Evolutionary conservation across 2,113 vertebrate genomes (phyloP).

Genomic region (Pheucticus melanocephalus): DNA sequence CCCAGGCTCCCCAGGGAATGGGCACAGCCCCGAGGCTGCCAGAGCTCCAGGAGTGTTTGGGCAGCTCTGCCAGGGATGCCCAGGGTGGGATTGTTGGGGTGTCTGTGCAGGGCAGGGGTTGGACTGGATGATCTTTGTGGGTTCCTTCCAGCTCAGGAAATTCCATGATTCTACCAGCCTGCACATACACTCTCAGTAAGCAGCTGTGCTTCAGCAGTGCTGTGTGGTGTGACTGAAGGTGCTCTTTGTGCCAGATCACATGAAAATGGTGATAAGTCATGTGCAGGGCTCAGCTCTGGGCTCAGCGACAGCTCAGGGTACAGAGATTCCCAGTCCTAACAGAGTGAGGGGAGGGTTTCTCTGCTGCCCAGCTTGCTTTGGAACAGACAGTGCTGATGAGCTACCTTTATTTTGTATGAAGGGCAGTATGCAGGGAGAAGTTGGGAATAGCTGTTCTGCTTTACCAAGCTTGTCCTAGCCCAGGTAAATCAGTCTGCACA

Average conservation of each 20-base stretch:
- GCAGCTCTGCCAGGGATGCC: rapidly evolving
- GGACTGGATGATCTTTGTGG: neutral
- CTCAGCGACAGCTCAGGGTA: neutral
- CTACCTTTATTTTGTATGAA: neutral
- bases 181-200: neutral
- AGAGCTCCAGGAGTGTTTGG: neutral
- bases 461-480: neutral
- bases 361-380: neutral
- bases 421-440: neutral
- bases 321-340: neutral
- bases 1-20: neutral
- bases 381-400: neutral
- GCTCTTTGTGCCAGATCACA: neutral
- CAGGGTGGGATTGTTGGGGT: neutral
- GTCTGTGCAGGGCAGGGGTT: neutral
- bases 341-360: neutral
- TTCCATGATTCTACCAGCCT: neutral
- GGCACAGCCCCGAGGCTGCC: rapidly evolving
- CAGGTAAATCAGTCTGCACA: neutral
- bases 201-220: neutral
- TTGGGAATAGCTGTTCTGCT: neutral
- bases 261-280: neutral
- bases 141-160: neutral
- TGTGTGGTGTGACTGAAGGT: neutral
- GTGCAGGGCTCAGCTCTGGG: neutral